These are phyloP conservation scores for Euproctis similis DNA, from an alignment of 2,888 invertebrate species.

Conservation along the genomic window DNA sequence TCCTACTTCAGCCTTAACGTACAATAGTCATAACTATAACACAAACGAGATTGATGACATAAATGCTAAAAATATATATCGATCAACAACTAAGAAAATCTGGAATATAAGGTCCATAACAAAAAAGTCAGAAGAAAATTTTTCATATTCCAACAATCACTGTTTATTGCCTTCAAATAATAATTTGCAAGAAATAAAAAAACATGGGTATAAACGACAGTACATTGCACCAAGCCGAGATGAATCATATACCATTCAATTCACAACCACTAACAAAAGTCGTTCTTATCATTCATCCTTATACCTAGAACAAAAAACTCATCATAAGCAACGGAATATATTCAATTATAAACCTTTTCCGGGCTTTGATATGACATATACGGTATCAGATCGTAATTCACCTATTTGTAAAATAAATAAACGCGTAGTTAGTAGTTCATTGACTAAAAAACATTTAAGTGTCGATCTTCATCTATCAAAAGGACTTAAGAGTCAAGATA, in stretches of 20 bases:
- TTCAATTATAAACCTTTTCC: not conserved
- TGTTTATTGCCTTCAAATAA: not conserved
- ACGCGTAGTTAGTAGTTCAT: conserved; percentile 1
- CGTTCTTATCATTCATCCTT: not conserved
- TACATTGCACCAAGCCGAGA: too few relatives aligned
- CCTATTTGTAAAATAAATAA: not conserved
- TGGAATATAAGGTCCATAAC: conserved; percentile 26
- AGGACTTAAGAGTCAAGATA: not conserved
- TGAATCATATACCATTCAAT: conserved; percentile 32
- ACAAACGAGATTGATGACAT: not conserved
- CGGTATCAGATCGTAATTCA: conserved; percentile 1
- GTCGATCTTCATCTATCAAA: not conserved
- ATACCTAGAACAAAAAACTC: not conserved
- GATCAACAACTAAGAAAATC: conserved; percentile 5
- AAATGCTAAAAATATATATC: too few relatives aligned
- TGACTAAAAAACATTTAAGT: not conserved
- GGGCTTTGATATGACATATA: conserved; percentile 13
- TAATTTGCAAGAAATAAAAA: not conserved
- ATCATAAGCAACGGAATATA: too few relatives aligned
- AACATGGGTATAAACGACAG: too few relatives aligned
- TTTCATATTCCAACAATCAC: conserved; percentile 7
- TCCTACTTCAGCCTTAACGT: conserved; percentile 25
- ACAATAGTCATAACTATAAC: conserved; percentile 36
- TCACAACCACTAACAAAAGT: conserved; percentile 14
- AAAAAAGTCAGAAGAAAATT: conserved; percentile 36